Evolutionary conservation across 2,888 invertebrate genomes (phyloP).

Genomic region (Clivina fossor): DNA sequence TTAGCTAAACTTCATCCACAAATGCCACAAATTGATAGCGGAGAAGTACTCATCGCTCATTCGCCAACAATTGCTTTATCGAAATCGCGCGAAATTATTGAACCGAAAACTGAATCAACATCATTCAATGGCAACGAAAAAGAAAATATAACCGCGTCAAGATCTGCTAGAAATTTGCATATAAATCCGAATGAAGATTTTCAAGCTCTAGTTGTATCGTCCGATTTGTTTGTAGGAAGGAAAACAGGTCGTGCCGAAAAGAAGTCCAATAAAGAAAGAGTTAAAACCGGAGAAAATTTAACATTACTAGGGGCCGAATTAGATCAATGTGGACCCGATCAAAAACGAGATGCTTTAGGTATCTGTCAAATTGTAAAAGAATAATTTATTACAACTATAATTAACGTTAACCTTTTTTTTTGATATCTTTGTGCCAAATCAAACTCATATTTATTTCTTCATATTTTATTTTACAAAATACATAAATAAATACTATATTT

Average conservation of each 20-base stretch:
- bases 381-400: conserved; percentile 21
- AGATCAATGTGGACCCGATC: conserved; percentile 75
- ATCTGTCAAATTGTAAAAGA: conserved; percentile 55
- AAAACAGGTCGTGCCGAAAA: conserved; percentile 38
- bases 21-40: conserved; percentile 29
- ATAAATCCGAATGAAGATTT: conserved; percentile 17
- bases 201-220: conserved; percentile 20
- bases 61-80: conserved; percentile 44
- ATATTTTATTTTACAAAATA: not conserved
- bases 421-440: conserved; percentile 15
- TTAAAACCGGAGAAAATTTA: conserved; percentile 49
- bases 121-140: conserved; percentile 5
- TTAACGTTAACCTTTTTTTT: conserved; percentile 6
- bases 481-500: too few species aligned
- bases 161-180: conserved; percentile 9
- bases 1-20: conserved; percentile 46
- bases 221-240: conserved; percentile 19
- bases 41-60: conserved; percentile 45
- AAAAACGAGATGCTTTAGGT: conserved; percentile 68
- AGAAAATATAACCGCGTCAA: conserved; percentile 13
- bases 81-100: conserved; percentile 36
- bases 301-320: conserved; percentile 64
- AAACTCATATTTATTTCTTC: not conserved
- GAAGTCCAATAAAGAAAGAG: conserved; percentile 42
- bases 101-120: conserved; percentile 19